Percentiles rank a stretch among this genome's conserved stretches.
These are phyloP conservation scores for Cynoglossus semilaevis DNA, from an alignment of 2,113 vertebrate species.

Conservation along the genomic window DNA sequence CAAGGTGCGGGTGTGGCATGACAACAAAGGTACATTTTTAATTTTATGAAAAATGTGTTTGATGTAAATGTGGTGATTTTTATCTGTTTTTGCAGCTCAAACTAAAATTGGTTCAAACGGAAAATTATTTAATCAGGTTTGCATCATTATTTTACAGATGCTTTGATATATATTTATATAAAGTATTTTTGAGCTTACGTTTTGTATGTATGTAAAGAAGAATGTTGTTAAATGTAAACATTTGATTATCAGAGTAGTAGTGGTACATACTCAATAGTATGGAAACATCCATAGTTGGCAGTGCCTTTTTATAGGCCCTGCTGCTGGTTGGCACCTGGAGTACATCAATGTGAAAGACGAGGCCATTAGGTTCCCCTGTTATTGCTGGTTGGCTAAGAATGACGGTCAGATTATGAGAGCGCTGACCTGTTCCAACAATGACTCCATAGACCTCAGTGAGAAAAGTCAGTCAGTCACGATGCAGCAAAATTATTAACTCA, in stretches of 20 bases:
- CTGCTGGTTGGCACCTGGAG: constrained; percentile 92
- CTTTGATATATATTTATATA: no score
- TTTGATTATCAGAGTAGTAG: no score
- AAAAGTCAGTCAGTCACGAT: constrained; percentile 84
- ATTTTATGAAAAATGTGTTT: no score
- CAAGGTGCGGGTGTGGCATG: constrained; percentile 93
- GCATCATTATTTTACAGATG: no score
- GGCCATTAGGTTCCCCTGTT: constrained; percentile 88
- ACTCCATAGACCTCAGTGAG: constrained; percentile 87
- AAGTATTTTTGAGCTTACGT: no score
- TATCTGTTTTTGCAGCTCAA: no score
- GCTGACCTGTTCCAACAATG: constrained; percentile 93
- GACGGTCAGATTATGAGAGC: constrained; percentile 91
- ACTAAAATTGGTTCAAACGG: no score
- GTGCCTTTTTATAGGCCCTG: constrained; percentile 75
- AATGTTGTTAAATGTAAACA: no score
- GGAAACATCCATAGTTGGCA: not conserved
- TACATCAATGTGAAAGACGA: constrained; percentile 88
- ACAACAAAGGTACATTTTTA: constrained; percentile 98
- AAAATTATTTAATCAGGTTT: no score
- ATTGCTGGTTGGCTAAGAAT: constrained; percentile 92
- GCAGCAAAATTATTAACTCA: constrained; percentile 12
- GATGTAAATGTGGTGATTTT: not conserved
- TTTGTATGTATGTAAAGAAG: no score
- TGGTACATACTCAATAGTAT: no score